Evolutionary conservation across 64 coral and sea anemone species (phyloP).

Genomic region (Stylophora pistillata): DNA sequence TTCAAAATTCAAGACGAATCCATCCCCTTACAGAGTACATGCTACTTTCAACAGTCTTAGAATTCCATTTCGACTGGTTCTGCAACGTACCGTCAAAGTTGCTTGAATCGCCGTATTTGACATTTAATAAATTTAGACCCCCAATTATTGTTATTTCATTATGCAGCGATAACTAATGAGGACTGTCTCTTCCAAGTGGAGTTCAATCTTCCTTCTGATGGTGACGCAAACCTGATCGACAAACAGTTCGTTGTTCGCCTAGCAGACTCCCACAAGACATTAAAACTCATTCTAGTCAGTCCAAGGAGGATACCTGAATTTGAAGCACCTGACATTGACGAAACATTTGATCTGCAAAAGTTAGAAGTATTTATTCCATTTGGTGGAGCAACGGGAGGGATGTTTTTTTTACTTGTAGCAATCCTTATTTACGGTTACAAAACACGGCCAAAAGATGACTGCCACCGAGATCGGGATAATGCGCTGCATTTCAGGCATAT

Average conservation of each 20-base stretch:
- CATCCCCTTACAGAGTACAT: too few species aligned
- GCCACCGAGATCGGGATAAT: slow-evolving; percentile 72
- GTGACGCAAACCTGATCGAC: slow-evolving; percentile 75
- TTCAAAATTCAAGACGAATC: too few species aligned
- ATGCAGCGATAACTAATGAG: slow-evolving; percentile 48
- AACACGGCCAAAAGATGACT: slow-evolving; percentile 74
- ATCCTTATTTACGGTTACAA: slow-evolving; percentile 84
- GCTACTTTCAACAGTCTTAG: too few species aligned
- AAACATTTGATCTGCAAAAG: slow-evolving; percentile 53
- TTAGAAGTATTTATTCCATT: slow-evolving; percentile 58
- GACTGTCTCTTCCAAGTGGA: slow-evolving; percentile 58
- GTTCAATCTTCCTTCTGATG: slow-evolving; percentile 79
- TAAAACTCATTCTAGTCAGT: slow-evolving; percentile 69
- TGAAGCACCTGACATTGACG: slow-evolving; percentile 36
- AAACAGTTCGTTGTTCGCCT: slow-evolving; percentile 76
- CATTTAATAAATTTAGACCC: too few species aligned
- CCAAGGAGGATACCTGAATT: slow-evolving; percentile 59
- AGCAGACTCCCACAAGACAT: slow-evolving; percentile 44
- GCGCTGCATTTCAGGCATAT: slow-evolving; percentile 78
- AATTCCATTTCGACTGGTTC: too few species aligned
- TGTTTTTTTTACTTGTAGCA: slow-evolving; percentile 32
- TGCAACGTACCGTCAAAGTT: too few species aligned
- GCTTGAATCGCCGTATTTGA: too few species aligned
- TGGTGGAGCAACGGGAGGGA: slow-evolving; percentile 17
- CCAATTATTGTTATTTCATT: background rate